Percentiles rank a stretch among this genome's conserved stretches.
Evolutionary conservation across 2,888 invertebrate species (phyloP).

Genomic region (Drosophila hamatofila): DNA sequence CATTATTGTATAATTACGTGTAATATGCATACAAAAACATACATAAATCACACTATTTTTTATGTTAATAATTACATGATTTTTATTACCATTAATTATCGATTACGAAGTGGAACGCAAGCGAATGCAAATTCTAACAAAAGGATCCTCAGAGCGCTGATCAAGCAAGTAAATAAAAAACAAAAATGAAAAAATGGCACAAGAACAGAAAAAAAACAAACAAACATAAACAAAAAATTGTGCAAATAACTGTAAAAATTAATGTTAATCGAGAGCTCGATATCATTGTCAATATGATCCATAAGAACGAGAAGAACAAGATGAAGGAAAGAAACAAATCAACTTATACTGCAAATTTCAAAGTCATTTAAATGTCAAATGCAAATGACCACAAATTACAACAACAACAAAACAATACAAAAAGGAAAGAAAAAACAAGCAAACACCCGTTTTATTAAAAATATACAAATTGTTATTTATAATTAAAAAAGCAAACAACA

Average conservation of each 20-base stretch:
- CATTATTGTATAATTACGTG: slow-evolving; percentile 77
- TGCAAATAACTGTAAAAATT: slow-evolving; percentile 39
- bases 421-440: slow-evolving; percentile 10
- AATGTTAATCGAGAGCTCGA: slow-evolving; percentile 53
- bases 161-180: slow-evolving; percentile 43
- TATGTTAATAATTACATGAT: slow-evolving; percentile 69
- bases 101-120: slow-evolving; percentile 67
- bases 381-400: slow-evolving; percentile 60
- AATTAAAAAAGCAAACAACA: slow-evolving; percentile 82
- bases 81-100: slow-evolving; percentile 24
- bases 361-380: slow-evolving; percentile 44
- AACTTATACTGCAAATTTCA: slow-evolving; percentile 45
- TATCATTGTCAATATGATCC: slow-evolving; percentile 41
- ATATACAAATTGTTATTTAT: slow-evolving; percentile 85
- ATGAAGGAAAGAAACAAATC: slow-evolving; percentile 7
- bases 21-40: slow-evolving; percentile 62
- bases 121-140: slow-evolving; percentile 61
- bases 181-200: slow-evolving; percentile 14
- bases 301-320: slow-evolving; percentile 16
- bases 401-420: slow-evolving; percentile 43
- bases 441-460: slow-evolving; percentile 80
- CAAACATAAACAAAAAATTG: slow-evolving; percentile 15
- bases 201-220: slow-evolving; percentile 14
- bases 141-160: slow-evolving; percentile 67
- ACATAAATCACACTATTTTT: slow-evolving; percentile 64